phyloP scores from a whole-genome alignment of 2,888 invertebrate genomes.

The Standfussiana lucernea region DNA sequence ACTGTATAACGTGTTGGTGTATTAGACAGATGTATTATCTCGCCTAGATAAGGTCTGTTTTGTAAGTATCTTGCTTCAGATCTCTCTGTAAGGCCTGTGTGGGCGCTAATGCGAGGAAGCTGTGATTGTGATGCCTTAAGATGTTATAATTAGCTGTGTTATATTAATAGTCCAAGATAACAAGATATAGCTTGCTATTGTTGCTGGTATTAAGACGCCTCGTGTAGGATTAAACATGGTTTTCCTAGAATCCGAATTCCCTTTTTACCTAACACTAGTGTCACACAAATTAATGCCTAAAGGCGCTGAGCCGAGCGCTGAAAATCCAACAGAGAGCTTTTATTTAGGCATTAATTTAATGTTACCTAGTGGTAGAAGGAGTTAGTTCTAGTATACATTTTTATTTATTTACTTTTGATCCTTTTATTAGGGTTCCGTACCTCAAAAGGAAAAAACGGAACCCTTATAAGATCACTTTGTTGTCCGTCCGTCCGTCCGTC shows the following conservation, averaged over 20 bases:
- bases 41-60: conserved; percentile 15
- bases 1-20: conserved; percentile 34
- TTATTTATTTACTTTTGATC: too few relatives aligned
- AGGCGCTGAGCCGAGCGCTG: not conserved
- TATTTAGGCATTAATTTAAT: not conserved
- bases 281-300: not conserved
- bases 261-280: not conserved
- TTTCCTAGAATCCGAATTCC: not conserved
- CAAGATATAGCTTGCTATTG: not conserved
- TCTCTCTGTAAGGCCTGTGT: conserved; percentile 29
- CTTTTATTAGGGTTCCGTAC: too few relatives aligned
- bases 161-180: conserved; percentile 8
- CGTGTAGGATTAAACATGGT: not conserved
- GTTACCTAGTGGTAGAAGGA: too few relatives aligned
- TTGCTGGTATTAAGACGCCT: not conserved
- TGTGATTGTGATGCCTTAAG: conserved; percentile 13
- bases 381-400: too few relatives aligned
- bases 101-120: conserved; percentile 44
- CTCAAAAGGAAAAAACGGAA: too few relatives aligned
- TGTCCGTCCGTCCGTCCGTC: too few relatives aligned
- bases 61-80: conserved; percentile 23
- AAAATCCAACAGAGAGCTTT: not conserved
- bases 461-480: too few relatives aligned
- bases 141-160: conserved; percentile 43
- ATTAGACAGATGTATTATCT: conserved; percentile 32